These are phyloP conservation scores for Hydra vulgaris DNA, from an alignment of 30 jellyfish, hydroid and myxozoan species.

Conservation along the genomic window DNA sequence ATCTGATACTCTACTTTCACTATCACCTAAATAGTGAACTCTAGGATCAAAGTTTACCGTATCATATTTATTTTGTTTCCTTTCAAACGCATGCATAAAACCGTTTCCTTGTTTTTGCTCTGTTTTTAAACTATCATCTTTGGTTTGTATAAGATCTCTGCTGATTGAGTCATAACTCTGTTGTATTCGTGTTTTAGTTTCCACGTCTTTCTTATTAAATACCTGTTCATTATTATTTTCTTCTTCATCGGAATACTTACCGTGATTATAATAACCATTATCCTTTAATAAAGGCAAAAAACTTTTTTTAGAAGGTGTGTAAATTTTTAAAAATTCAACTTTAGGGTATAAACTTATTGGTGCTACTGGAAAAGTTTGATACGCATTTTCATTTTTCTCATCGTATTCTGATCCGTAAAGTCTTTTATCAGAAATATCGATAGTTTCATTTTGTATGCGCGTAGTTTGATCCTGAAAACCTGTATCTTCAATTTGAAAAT, in stretches of 20 bases:
- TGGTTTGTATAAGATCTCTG: not conserved
- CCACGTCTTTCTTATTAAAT: not conserved
- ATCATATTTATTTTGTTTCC: too few relatives aligned
- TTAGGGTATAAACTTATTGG: not conserved
- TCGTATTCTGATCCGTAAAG: not conserved
- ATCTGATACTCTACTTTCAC: too few relatives aligned
- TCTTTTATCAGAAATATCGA: not conserved
- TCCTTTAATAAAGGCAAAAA: not conserved
- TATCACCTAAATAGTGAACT: too few relatives aligned
- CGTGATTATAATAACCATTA: not conserved
- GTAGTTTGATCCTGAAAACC: too few relatives aligned
- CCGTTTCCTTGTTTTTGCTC: not conserved
- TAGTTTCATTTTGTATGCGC: not conserved
- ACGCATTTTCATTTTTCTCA: not conserved
- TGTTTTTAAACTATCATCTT: not conserved
- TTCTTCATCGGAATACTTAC: not conserved
- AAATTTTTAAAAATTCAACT: too few relatives aligned
- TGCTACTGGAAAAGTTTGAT: not conserved
- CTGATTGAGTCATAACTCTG: not conserved
- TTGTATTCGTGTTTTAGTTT: not conserved
- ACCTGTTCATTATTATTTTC: not conserved
- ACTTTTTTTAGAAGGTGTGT: slow-evolving; percentile 15
- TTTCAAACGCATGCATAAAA: not conserved
- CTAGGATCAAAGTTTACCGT: too few relatives aligned
- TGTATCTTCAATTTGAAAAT: too few relatives aligned